Percentiles rank a stretch among this genome's conserved stretches.
Evolutionary conservation across 2,113 vertebrate genomes (phyloP).

Genomic region (Tragelaphus scriptus): DNA sequence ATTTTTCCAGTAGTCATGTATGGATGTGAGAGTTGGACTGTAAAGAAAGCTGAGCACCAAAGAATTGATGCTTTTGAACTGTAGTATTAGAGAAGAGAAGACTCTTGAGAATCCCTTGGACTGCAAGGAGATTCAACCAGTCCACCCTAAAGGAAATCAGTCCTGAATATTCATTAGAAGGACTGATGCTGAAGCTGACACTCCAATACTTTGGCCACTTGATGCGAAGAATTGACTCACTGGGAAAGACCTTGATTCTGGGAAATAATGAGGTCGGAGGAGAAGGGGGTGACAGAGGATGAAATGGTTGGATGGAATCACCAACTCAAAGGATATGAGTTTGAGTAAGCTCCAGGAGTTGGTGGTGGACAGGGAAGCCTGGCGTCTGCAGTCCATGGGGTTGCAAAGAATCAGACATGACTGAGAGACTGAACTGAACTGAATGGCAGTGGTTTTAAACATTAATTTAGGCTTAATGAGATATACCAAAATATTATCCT

Average conservation of each 20-base stretch:
- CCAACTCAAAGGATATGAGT: not conserved
- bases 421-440: not conserved
- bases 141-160: not conserved
- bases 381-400: not conserved
- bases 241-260: not conserved
- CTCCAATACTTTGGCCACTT: not conserved
- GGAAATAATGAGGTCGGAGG: not conserved
- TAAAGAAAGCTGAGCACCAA: rapidly evolving
- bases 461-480: not conserved
- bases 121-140: not conserved
- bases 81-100: not conserved
- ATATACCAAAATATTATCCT: not conserved
- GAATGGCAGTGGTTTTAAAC: not conserved
- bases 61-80: not conserved
- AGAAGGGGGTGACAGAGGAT: not conserved
- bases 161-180: not conserved
- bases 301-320: not conserved
- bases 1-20: not conserved
- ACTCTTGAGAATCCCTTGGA: not conserved
- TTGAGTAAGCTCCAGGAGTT: not conserved
- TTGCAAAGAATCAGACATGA: not conserved
- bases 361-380: not conserved
- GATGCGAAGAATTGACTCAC: not conserved
- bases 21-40: not conserved
- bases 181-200: not conserved